These are phyloP conservation scores for Epinephelus moara DNA, from an alignment of 2,113 vertebrate genomes.

Conservation along the genomic window DNA sequence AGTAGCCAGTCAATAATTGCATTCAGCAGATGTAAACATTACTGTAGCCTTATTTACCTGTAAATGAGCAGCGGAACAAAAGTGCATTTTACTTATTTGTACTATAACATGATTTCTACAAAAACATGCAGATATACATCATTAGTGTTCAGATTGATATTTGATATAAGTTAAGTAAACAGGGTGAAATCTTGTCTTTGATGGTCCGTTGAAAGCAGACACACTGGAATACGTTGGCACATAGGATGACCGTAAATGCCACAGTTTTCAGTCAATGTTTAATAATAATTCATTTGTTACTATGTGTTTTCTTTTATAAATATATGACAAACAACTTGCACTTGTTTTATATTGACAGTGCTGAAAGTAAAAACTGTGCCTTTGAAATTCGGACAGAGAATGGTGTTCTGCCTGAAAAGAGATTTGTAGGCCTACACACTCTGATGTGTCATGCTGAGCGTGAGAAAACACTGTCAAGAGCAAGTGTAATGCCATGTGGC, in stretches of 20 bases:
- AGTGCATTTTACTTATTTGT: constrained; percentile 52
- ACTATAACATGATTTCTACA: constrained; percentile 42
- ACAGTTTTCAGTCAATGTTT: constrained; percentile 54
- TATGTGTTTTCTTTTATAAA: constrained; percentile 43
- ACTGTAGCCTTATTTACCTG: constrained; percentile 68
- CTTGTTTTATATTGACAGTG: constrained; percentile 70
- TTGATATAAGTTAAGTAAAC: constrained; percentile 32
- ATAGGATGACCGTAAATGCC: constrained; percentile 56
- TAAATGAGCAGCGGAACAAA: constrained; percentile 51
- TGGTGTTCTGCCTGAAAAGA: constrained; percentile 68
- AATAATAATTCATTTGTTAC: constrained; percentile 32
- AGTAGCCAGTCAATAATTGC: constrained; percentile 51
- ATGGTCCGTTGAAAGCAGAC: constrained; percentile 59
- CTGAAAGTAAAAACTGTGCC: constrained; percentile 78
- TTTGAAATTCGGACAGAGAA: constrained; percentile 66
- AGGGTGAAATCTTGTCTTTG: constrained; percentile 32
- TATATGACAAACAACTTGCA: constrained; percentile 68
- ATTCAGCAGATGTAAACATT: constrained; percentile 58
- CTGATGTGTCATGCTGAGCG: constrained; percentile 76
- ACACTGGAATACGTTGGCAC: constrained; percentile 78
- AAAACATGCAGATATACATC: constrained; percentile 44
- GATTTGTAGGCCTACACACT: constrained; percentile 69
- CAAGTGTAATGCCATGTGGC: constrained; percentile 64
- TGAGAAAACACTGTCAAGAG: constrained; percentile 76
- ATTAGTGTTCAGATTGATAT: constrained; percentile 24